Percentiles rank a stretch among this genome's conserved stretches.
These are phyloP conservation scores for Macrophya annulata DNA, from an alignment of 2,888 invertebrate genomes.

Conservation along the genomic window DNA sequence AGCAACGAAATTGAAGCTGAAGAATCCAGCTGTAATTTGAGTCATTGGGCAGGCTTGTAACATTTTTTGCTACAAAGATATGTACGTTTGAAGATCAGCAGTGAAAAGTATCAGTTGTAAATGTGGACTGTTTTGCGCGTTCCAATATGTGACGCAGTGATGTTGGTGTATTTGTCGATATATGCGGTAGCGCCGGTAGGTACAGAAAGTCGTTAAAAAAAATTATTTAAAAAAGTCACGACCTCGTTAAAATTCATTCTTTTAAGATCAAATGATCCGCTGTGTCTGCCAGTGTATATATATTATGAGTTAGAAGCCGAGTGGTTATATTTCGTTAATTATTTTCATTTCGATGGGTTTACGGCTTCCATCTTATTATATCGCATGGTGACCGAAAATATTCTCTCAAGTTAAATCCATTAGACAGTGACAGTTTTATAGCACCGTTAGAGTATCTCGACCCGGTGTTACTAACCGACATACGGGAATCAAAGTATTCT, in stretches of 20 bases:
- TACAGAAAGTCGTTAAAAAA: neutral
- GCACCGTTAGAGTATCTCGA: neutral
- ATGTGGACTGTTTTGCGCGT: too few species aligned
- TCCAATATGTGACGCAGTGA: too few species aligned
- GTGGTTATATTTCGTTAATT: slow-evolving; percentile 26
- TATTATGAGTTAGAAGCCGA: slow-evolving; percentile 15
- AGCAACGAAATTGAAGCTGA: too few species aligned
- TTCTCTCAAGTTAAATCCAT: slow-evolving; percentile 28
- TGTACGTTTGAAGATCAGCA: too few species aligned
- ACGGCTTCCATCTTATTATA: slow-evolving; percentile 31
- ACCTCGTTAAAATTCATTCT: slow-evolving; percentile 30
- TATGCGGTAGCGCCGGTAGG: neutral
- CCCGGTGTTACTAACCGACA: neutral
- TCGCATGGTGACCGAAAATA: neutral
- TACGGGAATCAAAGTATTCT: slow-evolving; percentile 4
- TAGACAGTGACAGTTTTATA: slow-evolving; percentile 45
- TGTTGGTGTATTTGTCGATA: too few species aligned
- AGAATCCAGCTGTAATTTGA: too few species aligned
- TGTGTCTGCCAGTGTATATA: neutral
- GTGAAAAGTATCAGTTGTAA: too few species aligned
- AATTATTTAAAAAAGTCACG: neutral
- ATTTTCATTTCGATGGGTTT: slow-evolving; percentile 35
- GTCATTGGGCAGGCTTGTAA: too few species aligned
- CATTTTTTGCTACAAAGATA: too few species aligned
- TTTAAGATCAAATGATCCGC: slow-evolving; percentile 20